A percentile compares a stretch with the other conserved stretches of the same genome.
phyloP scores from a whole-genome alignment of 2,113 vertebrate species.

The Electrona antarctica region DNA sequence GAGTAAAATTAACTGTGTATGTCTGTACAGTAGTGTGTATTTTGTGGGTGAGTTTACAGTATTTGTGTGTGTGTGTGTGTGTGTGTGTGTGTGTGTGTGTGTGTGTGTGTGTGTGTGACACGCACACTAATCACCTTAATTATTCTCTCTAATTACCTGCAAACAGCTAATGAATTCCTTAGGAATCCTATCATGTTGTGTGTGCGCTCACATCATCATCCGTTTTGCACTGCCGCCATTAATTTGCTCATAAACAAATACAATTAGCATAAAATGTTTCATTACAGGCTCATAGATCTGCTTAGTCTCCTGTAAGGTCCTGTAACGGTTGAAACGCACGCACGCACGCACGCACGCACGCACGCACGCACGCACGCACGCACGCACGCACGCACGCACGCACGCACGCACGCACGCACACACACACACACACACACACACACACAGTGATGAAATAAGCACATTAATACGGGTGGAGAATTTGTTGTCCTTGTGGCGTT shows the following conservation, averaged over 20 bases:
- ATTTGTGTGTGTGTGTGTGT: conserved; percentile 75
- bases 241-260: conserved; percentile 99
- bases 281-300: conserved; percentile 87
- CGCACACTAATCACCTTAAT: conserved; percentile 97
- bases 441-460: conserved; percentile 27
- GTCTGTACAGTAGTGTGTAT: not conserved
- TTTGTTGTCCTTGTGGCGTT: conserved; percentile 14
- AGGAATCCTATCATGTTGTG: conserved; percentile 98
- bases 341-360: not conserved
- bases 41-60: conserved; percentile 30
- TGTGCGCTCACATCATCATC: conserved; percentile 96
- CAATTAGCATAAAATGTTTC: conserved; percentile 99
- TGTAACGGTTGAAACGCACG: conserved; percentile 31
- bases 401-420: too few species aligned
- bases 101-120: conserved; percentile 63
- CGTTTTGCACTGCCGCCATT: conserved; percentile 97
- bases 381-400: too few species aligned
- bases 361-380: too few species aligned
- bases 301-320: conserved; percentile 45
- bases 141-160: conserved; percentile 99
- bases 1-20: too few species aligned
- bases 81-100: conserved; percentile 62
- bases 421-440: not conserved
- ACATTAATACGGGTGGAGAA: conserved; percentile 34
- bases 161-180: conserved; percentile 99